These are phyloP conservation scores for Athrips mouffetella DNA, from an alignment of 2,888 invertebrate genomes.

Conservation along the genomic window DNA sequence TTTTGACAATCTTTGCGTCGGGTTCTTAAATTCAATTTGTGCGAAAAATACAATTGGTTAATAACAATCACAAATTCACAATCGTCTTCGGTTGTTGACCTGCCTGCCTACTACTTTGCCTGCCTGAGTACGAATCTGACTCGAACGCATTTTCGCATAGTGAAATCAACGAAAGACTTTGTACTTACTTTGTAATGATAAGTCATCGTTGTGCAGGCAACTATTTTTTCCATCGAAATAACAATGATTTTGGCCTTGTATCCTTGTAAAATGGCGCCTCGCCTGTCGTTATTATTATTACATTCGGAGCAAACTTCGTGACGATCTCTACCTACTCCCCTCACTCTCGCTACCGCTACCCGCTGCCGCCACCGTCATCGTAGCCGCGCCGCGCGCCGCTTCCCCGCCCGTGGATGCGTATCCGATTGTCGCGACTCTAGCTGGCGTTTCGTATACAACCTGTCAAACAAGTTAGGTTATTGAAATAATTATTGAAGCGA, in stretches of 20 bases:
- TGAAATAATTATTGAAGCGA: conserved; percentile 45
- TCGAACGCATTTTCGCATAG: conserved; percentile 43
- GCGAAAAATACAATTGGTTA: conserved; percentile 56
- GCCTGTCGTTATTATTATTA: conserved; percentile 69
- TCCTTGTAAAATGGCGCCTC: conserved; percentile 78
- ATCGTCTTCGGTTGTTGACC: conserved; percentile 73
- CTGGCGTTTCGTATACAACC: conserved; percentile 72
- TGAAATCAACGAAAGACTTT: conserved; percentile 32
- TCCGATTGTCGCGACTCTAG: conserved; percentile 72
- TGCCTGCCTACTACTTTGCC: conserved; percentile 42
- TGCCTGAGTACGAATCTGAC: conserved; percentile 45
- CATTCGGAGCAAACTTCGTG: conserved; percentile 76
- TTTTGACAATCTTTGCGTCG: conserved; percentile 18
- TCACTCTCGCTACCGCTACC: conserved; percentile 52
- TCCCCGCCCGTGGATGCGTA: conserved; percentile 73
- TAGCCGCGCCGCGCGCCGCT: conserved; percentile 53
- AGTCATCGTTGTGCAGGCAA: conserved; percentile 27
- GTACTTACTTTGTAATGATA: conserved; percentile 25
- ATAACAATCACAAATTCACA: conserved; percentile 55
- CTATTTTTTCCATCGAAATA: conserved; percentile 48
- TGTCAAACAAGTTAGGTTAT: conserved; percentile 78
- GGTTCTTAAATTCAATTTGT: conserved; percentile 27
- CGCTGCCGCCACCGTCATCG: conserved; percentile 40
- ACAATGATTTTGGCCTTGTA: conserved; percentile 71
- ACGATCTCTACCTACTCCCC: conserved; percentile 71